Conservation (phyloP, 2,797 vertebrate genomes). For the Oreochromis grahami region DNA sequence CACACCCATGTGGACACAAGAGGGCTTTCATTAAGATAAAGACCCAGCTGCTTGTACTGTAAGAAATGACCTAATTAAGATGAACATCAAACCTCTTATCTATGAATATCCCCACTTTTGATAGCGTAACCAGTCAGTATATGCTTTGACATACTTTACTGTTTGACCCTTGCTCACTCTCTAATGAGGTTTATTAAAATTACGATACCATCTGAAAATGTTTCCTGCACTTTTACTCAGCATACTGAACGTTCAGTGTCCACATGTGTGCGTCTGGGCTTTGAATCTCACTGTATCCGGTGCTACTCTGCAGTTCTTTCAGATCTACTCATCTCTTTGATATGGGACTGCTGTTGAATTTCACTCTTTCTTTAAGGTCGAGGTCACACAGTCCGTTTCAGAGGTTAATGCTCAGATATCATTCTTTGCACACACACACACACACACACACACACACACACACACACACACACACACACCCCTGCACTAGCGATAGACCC, state of each 20-base stretch:
- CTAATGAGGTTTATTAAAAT: background rate
- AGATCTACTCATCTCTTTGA: background rate
- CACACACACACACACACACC: background rate
- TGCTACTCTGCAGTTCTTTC: background rate
- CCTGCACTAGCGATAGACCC: conserved; percentile 22
- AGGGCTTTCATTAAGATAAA: background rate
- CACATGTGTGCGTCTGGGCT: background rate
- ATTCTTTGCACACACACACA: background rate
- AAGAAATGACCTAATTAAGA: background rate
- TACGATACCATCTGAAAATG: background rate
- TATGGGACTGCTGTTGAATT: conserved; percentile 2
- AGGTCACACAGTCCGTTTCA: background rate
- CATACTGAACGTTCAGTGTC: background rate
- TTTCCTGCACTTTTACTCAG: background rate
- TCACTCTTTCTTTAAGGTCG: conserved; percentile 5
- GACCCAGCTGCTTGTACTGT: background rate
- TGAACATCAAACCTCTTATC: background rate
- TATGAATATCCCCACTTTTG: background rate
- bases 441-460: background rate
- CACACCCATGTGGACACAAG: background rate
- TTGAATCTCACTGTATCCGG: background rate
- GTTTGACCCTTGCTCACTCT: background rate
- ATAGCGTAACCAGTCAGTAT: background rate
- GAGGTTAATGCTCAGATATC: conserved; percentile 9
- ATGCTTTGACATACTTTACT: background rate